Evolutionary conservation across 2,888 invertebrate species (phyloP).

Genomic region (Apotomis turbidana): DNA sequence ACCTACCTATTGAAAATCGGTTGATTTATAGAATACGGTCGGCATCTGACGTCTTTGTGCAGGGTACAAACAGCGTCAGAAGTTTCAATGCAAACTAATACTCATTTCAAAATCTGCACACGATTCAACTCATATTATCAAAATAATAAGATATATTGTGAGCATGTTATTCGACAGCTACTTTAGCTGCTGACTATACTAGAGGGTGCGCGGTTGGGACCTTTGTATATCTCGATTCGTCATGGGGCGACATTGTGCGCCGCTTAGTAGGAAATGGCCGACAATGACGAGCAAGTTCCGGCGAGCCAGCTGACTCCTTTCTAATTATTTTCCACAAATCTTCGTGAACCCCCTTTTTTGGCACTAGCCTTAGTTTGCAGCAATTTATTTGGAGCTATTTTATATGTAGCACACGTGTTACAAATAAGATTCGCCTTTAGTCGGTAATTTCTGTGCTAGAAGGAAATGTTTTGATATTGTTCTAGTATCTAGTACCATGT

Average conservation of each 20-base stretch:
- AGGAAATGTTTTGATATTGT: no score
- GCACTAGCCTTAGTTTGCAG: neutral
- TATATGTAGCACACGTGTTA: neutral
- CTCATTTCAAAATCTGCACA: no score
- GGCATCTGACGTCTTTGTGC: neutral
- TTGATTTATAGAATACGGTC: constrained; percentile 5
- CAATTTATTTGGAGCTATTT: neutral
- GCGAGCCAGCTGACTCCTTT: constrained; percentile 57
- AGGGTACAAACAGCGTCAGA: no score
- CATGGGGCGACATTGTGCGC: constrained; percentile 57
- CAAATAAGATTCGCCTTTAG: no score
- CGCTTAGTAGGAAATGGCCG: constrained; percentile 64
- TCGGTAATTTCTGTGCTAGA: no score
- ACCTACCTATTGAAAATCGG: neutral
- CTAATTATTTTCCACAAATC: constrained; percentile 70
- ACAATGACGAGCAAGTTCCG: constrained; percentile 75
- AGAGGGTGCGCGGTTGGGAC: constrained; percentile 49
- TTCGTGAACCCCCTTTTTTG: constrained; percentile 48
- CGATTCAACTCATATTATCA: no score
- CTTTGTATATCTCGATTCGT: constrained; percentile 67
- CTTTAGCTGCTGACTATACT: no score
- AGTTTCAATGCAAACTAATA: no score
- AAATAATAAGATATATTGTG: no score
- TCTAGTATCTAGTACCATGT: no score
- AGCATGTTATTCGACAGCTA: no score